Evolutionary conservation across 2,797 vertebrate species (phyloP).

Genomic region (Karalla daura): DNA sequence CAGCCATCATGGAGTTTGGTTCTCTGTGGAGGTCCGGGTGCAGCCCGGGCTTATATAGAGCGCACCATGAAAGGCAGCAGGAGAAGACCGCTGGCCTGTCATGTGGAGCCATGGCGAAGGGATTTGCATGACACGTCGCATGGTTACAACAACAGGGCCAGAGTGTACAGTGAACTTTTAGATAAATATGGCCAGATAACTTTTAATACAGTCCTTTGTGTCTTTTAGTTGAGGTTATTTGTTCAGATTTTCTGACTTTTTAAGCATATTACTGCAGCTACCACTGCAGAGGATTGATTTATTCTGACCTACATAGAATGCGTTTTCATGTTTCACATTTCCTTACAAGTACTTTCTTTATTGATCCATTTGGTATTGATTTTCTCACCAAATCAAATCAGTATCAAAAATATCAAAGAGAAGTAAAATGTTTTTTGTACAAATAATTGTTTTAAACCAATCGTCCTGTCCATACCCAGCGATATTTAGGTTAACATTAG

Average conservation of each 20-base stretch:
- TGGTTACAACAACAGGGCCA: background rate
- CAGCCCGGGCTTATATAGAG: conserved; percentile 33
- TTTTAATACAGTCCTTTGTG: background rate
- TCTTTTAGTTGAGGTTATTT: background rate
- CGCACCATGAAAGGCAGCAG: background rate
- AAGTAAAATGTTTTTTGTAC: too few relatives aligned
- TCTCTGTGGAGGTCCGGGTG: background rate
- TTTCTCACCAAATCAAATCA: too few relatives aligned
- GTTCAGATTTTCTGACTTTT: background rate
- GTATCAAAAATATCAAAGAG: too few relatives aligned
- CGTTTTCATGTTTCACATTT: background rate
- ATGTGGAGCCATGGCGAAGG: conserved; percentile 56
- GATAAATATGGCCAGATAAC: background rate
- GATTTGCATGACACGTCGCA: conserved; percentile 53
- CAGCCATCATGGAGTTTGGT: conserved; percentile 44
- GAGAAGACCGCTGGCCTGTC: conserved; percentile 32
- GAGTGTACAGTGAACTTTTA: background rate
- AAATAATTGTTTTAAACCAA: too few relatives aligned
- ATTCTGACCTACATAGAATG: background rate
- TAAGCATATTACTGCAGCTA: too few relatives aligned
- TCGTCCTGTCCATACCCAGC: too few relatives aligned
- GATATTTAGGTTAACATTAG: too few relatives aligned
- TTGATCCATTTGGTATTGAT: background rate
- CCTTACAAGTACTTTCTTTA: background rate
- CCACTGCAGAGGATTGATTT: background rate